Evolutionary conservation across 2,888 invertebrate genomes (phyloP), one percentile per base, ranked within the genome.

Genomic region (Macaria notata): DNA sequence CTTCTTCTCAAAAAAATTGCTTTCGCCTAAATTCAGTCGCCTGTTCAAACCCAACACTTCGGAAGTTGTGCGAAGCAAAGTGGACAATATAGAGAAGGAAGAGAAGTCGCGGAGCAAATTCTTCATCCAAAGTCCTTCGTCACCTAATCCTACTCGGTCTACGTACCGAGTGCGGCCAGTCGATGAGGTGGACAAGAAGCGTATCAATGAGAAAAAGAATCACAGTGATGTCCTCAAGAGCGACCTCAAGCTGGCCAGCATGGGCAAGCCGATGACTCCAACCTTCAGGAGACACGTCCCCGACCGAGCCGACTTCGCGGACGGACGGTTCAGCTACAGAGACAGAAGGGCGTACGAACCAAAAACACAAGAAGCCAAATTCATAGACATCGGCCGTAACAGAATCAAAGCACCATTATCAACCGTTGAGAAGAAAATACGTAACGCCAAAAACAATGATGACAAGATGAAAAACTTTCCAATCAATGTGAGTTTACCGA

Each of bases 241-340:
- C 8, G 90, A 91, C 56, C 50, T 89, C 0, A 90, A 90, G 48
- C 62, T 90, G 3, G 89, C 90, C 0, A 83, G 79, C 46, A 57
- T 88, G 71, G 91, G 91, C 0, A 90, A 89, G 53, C 92, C 91
- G 0, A 88, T 91, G 88, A 92, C 92, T 4, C 92, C 92, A 0
- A 84, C 86, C 61, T 88, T 92, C 68, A 72, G 89, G 4, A 63
- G 92, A 4, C 84, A 84, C 57, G 45, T 78, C 0, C 75, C 76
- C 0, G 88, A 88, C 2, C 75, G 68, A 48, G 76, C 84, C 0
- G 85, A 86, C 5, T 84, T 84, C 58, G 83, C 79, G 0, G 88
- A 87, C 57, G 86, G 83, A 0, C 66, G 92, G 29, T 91, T 81
- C 73, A 92, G 92, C 59, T 91, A 78, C 53, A 65, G 92, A 19